Evolutionary conservation across 2,113 vertebrate species (phyloP).

Genomic region (Daboia siamensis): DNA sequence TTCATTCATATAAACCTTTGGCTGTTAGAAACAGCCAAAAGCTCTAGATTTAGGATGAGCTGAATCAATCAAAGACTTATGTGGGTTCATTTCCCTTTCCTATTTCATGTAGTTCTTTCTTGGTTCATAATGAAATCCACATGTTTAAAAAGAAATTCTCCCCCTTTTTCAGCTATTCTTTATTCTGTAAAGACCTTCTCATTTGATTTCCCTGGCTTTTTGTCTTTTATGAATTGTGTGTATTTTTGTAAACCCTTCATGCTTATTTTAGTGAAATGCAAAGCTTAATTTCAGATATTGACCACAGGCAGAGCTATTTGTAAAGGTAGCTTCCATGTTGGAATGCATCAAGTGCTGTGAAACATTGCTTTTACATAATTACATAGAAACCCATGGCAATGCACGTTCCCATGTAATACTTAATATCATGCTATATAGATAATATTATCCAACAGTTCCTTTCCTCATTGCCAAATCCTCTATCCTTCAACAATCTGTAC

Average conservation of each 20-base stretch:
- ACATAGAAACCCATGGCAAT: not conserved
- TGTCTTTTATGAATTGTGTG: not conserved
- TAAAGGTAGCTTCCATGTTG: not conserved
- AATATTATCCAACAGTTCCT: not conserved
- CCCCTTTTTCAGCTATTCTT: not conserved
- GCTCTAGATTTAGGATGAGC: slow-evolving; percentile 1
- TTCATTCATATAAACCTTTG: not conserved
- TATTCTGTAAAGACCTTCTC: not conserved
- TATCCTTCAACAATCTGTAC: not conserved
- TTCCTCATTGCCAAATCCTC: not conserved
- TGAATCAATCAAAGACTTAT: slow-evolving; percentile 16
- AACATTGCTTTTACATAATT: not conserved
- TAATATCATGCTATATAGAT: not conserved
- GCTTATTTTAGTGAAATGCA: not conserved
- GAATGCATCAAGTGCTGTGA: not conserved
- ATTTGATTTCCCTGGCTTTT: not conserved
- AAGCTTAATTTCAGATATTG: not conserved
- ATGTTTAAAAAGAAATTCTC: not conserved
- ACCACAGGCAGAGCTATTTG: not conserved
- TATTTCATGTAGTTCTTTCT: slow-evolving; percentile 14
- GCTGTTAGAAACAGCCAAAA: slow-evolving; percentile 6
- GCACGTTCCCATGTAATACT: not conserved
- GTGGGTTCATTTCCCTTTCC: slow-evolving; percentile 15
- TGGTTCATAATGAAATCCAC: slow-evolving; percentile 13
- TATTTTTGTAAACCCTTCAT: not conserved